Evolutionary conservation across 2,888 invertebrate genomes (phyloP), one percentile per base, ranked within the genome.

Genomic region (Geotrupes spiniger): DNA sequence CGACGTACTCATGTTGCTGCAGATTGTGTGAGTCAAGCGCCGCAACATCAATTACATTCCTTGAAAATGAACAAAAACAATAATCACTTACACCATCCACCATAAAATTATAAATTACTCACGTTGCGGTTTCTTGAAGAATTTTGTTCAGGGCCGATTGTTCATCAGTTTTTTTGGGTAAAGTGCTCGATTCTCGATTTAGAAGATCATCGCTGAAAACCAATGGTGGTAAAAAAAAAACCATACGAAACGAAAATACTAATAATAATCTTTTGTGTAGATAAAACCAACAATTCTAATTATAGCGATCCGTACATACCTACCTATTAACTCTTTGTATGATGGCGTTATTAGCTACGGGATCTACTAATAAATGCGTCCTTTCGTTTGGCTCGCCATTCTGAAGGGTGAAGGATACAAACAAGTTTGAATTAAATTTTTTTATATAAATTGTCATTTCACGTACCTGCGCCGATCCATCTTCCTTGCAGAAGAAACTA

Each of bases 21-120:
- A 94, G 76, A 61, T 87, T 87, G 70, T 92, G 92, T 6, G 90
- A 86, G 54, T 92, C 93, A 58, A 92, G 78, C 2, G 93, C 91
- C 41, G 91, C 89, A n/a, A 94, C 92, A 76, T 94, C 94, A 64
- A 94, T 94, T 50, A 94, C 92, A 75, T 92, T 92, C 50, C 92
- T 92, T n/a, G n/a, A n/a, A n/a, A n/a, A n/a, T n/a, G n/a, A n/a
- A n/a, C n/a, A 73, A 5, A 76, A 49, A 21, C 21, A 41, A 14
- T 29, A 36, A 47, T 36, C 36, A 12, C 21, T n/a, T 74, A 53
- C 25, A 46, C 29, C 16, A 31, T 12, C 36, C 17, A 42, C 25
- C 14, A 42, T 26, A 48, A 33, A 14, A 36, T 42, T 8, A 21
- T 21, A 36, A n/a, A 41, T 37, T 47, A 77, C 84, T 78, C 75